These are phyloP conservation scores for Chaenogobius annularis DNA, from an alignment of 2,113 vertebrate species.

Conservation along the genomic window DNA sequence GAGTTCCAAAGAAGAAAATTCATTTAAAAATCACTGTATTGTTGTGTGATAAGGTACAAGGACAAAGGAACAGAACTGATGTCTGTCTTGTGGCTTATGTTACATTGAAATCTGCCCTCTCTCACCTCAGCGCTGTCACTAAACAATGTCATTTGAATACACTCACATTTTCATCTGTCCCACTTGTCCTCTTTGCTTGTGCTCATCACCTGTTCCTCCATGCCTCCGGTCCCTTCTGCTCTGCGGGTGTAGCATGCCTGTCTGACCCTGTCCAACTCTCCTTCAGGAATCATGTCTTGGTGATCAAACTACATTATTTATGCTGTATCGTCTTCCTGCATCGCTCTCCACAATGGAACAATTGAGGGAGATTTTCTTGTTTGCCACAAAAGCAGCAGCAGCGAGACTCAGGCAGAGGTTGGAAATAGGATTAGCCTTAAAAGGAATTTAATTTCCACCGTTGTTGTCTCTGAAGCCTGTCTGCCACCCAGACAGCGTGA, in stretches of 20 bases:
- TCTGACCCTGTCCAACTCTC: conserved; percentile 65
- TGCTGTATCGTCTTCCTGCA: conserved; percentile 73
- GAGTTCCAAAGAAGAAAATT: background rate
- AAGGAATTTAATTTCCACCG: conserved; percentile 82
- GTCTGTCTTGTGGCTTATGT: conserved; percentile 40
- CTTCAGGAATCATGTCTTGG: conserved; percentile 51
- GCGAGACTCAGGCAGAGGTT: conserved; percentile 72
- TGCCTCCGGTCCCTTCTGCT: conserved; percentile 26
- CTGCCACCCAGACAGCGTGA: conserved; percentile 75
- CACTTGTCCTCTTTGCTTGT: conserved; percentile 25
- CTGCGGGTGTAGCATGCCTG: conserved; percentile 50
- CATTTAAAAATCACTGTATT: background rate
- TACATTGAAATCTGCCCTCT: conserved; percentile 25
- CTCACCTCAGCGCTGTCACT: conserved; percentile 24
- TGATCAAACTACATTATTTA: conserved; percentile 76
- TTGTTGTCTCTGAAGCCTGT: conserved; percentile 74
- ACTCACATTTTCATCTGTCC: conserved; percentile 47
- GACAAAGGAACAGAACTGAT: conserved; percentile 41
- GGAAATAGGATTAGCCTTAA: conserved; percentile 81
- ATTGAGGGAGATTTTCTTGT: conserved; percentile 75
- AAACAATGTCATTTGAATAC: conserved; percentile 48
- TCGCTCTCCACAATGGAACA: conserved; percentile 71
- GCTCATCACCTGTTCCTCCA: conserved; percentile 30
- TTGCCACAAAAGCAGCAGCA: conserved; percentile 73
- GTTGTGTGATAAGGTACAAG: conserved; percentile 8